Base-by-base conservation (phyloP, 2,888 invertebrate species). In the Ommatoiulus sabulosus region DNA sequence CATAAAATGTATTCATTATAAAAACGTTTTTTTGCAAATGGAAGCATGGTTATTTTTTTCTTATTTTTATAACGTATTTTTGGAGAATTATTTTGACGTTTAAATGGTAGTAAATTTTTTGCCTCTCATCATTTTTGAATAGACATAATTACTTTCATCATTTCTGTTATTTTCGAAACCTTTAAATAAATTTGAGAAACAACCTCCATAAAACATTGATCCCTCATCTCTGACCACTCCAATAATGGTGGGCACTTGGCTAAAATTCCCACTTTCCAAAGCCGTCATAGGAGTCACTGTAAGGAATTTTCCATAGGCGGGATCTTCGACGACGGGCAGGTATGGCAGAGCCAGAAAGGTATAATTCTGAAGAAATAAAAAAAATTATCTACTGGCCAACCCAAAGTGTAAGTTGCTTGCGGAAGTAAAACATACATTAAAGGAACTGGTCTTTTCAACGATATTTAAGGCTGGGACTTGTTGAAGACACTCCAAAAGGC, bases 201-300 rank as follows among this genome's bases (percentile, higher is more conserved):
- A 4, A 87, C 87, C 46, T 87, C 46, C 87, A 24, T 87, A 87
- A 87, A 46, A 46, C 35, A 48, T 48, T 17, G 87, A 46, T 48
- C 87, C 87, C 12, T 87, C 87, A 52, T 87, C 87, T 17, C 52
- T 44, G 6, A 87, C 87, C n/a, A 87, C 87, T 17, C 87, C 87
- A 24, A 46, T 87, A 24, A 87, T 46, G 17, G 48, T 48, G n/a
- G 87, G 87, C 46, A 87, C 87, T 46, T 87, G 87, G 15, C 3
- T 48, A 35, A 87, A 87, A 87, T 87, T 48, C 0, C 87, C 87
- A 20, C 87, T 87, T 52, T 87, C 46, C 15, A 87, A 52, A 1
- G 48, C 35, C 35, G 46, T 20, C 48, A 87, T 87, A 6, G 87
- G 87, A 15, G 87, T 24, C 35, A 52, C 35, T 17, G 87, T 87